A percentile compares a stretch with the other conserved stretches of the same genome.
Conservation (phyloP, 2,888 invertebrate genomes). For the Operophtera brumata region DNA sequence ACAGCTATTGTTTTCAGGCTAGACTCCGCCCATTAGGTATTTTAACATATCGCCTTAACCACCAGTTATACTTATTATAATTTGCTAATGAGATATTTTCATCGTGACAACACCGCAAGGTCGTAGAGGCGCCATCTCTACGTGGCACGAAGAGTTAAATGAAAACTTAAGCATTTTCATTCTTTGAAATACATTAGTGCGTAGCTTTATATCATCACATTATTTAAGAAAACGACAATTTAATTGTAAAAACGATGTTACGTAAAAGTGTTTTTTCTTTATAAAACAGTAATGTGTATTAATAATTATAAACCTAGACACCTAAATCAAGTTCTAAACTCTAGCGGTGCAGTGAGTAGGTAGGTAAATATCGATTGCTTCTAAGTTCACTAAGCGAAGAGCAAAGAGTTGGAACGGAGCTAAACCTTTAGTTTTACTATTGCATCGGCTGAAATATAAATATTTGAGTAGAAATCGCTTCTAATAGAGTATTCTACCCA, state of each 20-base stretch:
- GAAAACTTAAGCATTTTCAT: background rate
- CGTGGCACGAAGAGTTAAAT: constrained; percentile 42
- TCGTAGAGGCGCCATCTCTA: constrained; percentile 42
- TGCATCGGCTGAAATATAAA: background rate
- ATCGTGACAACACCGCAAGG: constrained; percentile 38
- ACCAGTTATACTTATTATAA: constrained; percentile 21
- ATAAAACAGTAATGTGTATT: too few relatives aligned
- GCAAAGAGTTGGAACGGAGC: constrained; percentile 10
- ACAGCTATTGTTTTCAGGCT: too few relatives aligned
- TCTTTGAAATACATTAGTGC: too few relatives aligned
- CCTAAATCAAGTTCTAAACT: background rate
- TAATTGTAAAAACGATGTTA: background rate
- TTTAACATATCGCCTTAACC: too few relatives aligned
- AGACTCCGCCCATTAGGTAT: too few relatives aligned
- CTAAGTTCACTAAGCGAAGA: constrained; percentile 11
- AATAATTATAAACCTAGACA: background rate
- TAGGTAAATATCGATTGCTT: constrained; percentile 6
- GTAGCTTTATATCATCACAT: background rate
- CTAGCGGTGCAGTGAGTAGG: background rate
- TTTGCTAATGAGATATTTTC: constrained; percentile 40
- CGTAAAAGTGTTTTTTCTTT: too few relatives aligned
- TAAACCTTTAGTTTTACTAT: background rate
- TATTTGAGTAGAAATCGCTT: constrained; percentile 6
- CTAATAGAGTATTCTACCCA: background rate
- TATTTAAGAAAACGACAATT: background rate